phyloP scores from a whole-genome alignment of 2,888 invertebrate species.

The Athetis lepigone region DNA sequence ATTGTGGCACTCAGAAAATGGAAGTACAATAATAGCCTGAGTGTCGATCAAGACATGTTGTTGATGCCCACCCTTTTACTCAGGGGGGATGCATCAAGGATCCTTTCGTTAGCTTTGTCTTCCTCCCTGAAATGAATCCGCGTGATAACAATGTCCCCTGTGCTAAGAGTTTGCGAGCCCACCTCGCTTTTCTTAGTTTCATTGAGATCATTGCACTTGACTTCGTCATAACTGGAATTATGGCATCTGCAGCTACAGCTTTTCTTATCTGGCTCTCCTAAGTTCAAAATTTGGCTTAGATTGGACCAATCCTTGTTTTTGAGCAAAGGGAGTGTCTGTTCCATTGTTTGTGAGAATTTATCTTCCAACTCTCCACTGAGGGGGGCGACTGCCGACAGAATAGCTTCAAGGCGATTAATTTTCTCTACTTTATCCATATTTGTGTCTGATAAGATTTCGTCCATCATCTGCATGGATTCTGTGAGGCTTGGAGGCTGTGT shows the following conservation, averaged over 20 bases:
- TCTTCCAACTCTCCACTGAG: slow-evolving; percentile 91
- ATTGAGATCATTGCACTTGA: slow-evolving; percentile 86
- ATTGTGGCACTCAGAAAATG: slow-evolving; percentile 86
- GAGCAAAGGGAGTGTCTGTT: slow-evolving; percentile 88
- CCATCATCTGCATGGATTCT: slow-evolving; percentile 97
- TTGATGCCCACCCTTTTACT: slow-evolving; percentile 84
- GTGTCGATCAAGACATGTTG: slow-evolving; percentile 86
- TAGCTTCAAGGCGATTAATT: slow-evolving; percentile 96
- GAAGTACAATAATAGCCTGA: slow-evolving; percentile 75
- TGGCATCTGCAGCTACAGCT: slow-evolving; percentile 91
- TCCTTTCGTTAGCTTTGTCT: slow-evolving; percentile 85
- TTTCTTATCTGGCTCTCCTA: slow-evolving; percentile 83
- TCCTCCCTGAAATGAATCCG: slow-evolving; percentile 92
- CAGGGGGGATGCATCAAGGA: slow-evolving; percentile 85
- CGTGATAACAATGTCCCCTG: slow-evolving; percentile 97
- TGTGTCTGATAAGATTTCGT: slow-evolving; percentile 95
- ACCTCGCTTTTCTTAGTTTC: slow-evolving; percentile 88
- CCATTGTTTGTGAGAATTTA: slow-evolving; percentile 89
- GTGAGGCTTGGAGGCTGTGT: slow-evolving; percentile 95
- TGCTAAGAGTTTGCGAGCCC: slow-evolving; percentile 96
- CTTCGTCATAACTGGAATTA: slow-evolving; percentile 81
- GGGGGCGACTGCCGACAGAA: slow-evolving; percentile 94
- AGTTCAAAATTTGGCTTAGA: slow-evolving; percentile 87
- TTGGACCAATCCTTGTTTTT: slow-evolving; percentile 90
- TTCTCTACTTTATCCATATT: slow-evolving; percentile 96